Conservation (phyloP, 2,888 invertebrate genomes). For the Miltochrista miniata region DNA sequence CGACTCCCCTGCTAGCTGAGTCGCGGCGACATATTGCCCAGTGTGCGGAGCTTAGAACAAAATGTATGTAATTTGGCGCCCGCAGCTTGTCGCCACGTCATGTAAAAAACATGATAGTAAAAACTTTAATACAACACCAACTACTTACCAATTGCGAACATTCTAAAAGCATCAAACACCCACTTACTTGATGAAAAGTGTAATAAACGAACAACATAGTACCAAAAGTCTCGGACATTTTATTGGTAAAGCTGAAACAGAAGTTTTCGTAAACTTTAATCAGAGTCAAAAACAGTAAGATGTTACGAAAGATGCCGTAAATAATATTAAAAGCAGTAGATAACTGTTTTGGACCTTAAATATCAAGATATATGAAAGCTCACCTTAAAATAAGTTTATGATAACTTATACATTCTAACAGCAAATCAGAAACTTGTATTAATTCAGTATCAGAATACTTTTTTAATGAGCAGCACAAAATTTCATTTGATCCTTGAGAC, state of each 20-base stretch:
- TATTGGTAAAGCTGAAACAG: constrained; percentile 20
- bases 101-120: too few species aligned
- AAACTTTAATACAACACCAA: background rate
- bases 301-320: too few species aligned
- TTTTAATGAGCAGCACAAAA: background rate
- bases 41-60: too few species aligned
- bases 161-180: constrained; percentile 35
- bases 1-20: too few species aligned
- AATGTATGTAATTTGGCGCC: too few species aligned
- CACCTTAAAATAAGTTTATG: constrained; percentile 27
- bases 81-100: too few species aligned
- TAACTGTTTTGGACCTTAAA: too few species aligned
- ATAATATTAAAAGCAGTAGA: too few species aligned
- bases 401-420: constrained; percentile 25
- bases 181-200: constrained; percentile 29
- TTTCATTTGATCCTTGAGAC: background rate
- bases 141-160: constrained; percentile 32
- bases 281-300: background rate
- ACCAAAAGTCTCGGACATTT: constrained; percentile 30
- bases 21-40: too few species aligned
- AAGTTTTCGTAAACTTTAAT: too few species aligned
- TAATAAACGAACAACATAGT: constrained; percentile 26
- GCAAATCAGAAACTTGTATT: constrained; percentile 2
- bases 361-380: too few species aligned
- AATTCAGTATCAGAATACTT: constrained; percentile 23